Percentiles rank a stretch among this genome's conserved stretches.
These are phyloP conservation scores for Tyrophagus putrescentiae DNA, from an alignment of 1,140 invertebrate genomes.

Conservation along the genomic window DNA sequence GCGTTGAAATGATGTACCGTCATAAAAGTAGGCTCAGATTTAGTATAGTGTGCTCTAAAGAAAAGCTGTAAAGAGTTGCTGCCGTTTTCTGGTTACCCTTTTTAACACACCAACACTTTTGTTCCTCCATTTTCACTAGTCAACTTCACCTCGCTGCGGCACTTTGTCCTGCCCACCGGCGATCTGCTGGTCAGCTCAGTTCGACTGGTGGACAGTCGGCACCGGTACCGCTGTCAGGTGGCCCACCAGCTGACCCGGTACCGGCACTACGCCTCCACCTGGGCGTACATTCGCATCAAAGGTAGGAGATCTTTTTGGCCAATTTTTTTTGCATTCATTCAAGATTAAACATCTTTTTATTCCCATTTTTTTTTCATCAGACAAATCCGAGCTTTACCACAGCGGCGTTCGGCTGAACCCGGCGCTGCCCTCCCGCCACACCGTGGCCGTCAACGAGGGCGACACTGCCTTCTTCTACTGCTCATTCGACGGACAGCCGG, in stretches of 20 bases:
- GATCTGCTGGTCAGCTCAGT: slow-evolving; percentile 23
- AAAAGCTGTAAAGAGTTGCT: too few relatives aligned
- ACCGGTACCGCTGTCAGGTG: slow-evolving; percentile 25
- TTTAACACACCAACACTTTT: not conserved
- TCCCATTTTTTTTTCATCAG: not conserved
- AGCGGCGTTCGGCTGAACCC: slow-evolving; percentile 6
- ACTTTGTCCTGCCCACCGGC: slow-evolving; percentile 20
- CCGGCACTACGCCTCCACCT: slow-evolving; percentile 20
- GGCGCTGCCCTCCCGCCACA: slow-evolving; percentile 19
- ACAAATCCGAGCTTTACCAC: slow-evolving; percentile 17
- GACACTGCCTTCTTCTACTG: slow-evolving; percentile 14
- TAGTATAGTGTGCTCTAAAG: too few relatives aligned
- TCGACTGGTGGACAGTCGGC: slow-evolving; percentile 18
- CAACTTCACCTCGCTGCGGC: slow-evolving; percentile 22
- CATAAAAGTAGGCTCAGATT: too few relatives aligned
- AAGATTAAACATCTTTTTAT: not conserved
- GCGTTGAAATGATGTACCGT: too few relatives aligned
- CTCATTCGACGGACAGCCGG: slow-evolving; percentile 20
- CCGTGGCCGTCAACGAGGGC: slow-evolving; percentile 7
- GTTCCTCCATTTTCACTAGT: slow-evolving; percentile 20
- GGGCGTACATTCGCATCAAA: slow-evolving; percentile 23
- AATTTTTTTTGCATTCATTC: not conserved
- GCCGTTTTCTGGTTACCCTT: too few relatives aligned
- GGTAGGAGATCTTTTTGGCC: slow-evolving; percentile 17
- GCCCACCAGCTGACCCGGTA: slow-evolving; percentile 22